Evolutionary conservation across 2,113 vertebrate genomes (phyloP).

Genomic region (Todiramphus saurophagus): DNA sequence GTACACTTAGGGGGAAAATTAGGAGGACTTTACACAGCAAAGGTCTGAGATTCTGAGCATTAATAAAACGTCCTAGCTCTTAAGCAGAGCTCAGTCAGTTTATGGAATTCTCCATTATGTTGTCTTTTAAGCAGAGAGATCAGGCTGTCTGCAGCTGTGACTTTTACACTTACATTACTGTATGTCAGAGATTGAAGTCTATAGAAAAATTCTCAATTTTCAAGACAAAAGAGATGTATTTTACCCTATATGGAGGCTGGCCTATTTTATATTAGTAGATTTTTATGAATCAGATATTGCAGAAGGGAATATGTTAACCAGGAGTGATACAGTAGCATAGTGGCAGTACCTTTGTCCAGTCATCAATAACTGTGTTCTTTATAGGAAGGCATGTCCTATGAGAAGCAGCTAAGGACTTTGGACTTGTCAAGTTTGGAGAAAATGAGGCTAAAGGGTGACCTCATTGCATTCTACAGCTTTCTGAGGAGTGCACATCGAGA

Average conservation of each 20-base stretch:
- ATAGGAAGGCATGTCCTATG: fast-evolving
- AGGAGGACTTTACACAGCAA: background rate
- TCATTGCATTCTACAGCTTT: background rate
- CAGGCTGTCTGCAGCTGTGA: background rate
- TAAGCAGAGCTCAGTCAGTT: background rate
- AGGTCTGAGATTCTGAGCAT: background rate
- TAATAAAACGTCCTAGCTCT: background rate
- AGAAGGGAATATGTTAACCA: background rate
- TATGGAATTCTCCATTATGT: background rate
- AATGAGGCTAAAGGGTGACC: background rate
- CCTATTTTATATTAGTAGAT: background rate
- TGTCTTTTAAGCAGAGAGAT: background rate
- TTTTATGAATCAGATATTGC: background rate
- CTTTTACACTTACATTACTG: background rate
- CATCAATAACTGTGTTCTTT: background rate
- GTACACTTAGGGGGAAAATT: background rate
- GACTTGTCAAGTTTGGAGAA: background rate
- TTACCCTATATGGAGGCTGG: background rate
- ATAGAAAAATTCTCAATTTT: background rate
- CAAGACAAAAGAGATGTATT: background rate
- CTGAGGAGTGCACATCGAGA: background rate
- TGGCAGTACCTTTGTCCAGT: background rate
- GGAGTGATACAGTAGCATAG: background rate
- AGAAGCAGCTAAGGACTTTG: background rate
- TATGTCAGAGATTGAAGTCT: background rate